Evolutionary conservation across 2,888 invertebrate genomes (phyloP).

Genomic region (Philopedon plagiatum): DNA sequence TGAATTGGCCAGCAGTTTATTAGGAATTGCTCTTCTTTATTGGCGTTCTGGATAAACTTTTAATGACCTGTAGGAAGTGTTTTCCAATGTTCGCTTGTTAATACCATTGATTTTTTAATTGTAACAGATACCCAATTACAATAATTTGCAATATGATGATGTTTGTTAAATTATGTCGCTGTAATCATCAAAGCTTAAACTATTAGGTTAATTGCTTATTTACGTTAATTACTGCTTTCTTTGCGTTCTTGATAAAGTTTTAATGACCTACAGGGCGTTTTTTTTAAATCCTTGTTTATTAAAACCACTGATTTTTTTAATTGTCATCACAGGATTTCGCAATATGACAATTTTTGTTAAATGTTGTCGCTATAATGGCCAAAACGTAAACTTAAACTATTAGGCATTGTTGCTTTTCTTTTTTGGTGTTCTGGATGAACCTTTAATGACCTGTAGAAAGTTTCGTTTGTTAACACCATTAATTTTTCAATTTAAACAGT

Average conservation of each 20-base stretch:
- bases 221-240: too few species aligned
- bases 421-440: not conserved
- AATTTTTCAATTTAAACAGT: not conserved
- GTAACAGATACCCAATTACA: not conserved
- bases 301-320: not conserved
- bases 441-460: not conserved
- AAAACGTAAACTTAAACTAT: too few species aligned
- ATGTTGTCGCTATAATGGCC: too few species aligned
- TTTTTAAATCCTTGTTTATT: not conserved
- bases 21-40: too few species aligned
- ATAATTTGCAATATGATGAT: too few species aligned
- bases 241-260: not conserved
- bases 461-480: not conserved
- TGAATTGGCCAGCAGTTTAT: too few species aligned
- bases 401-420: too few species aligned
- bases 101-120: not conserved
- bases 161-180: too few species aligned
- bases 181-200: too few species aligned
- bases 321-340: not conserved
- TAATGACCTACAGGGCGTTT: not conserved
- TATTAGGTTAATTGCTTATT: too few species aligned
- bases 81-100: not conserved
- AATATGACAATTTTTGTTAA: too few species aligned
- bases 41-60: not conserved
- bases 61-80: not conserved